Conservation (phyloP, 2,113 vertebrate genomes). For the Bubo bubo region DNA sequence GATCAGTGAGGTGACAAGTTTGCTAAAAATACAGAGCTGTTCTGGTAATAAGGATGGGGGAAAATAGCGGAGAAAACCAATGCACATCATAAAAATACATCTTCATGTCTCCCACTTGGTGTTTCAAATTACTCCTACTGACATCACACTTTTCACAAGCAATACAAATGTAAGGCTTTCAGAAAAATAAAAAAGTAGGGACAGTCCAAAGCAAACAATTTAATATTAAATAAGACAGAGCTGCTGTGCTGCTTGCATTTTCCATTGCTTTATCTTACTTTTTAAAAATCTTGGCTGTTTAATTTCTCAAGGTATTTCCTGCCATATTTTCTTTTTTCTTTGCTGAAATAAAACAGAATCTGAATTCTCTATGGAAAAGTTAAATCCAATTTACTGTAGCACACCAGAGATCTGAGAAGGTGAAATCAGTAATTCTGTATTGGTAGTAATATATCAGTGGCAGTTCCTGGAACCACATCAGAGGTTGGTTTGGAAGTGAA, state of each 20-base stretch:
- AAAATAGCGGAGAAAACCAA: not conserved
- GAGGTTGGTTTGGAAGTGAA: not conserved
- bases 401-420: not conserved
- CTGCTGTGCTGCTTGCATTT: not conserved
- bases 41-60: not conserved
- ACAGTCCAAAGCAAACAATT: not conserved
- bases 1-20: not conserved
- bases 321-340: slow-evolving; percentile 5
- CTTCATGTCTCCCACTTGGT: not conserved
- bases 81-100: not conserved
- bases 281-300: not conserved
- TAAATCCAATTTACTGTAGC: not conserved
- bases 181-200: not conserved
- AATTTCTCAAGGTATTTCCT: not conserved
- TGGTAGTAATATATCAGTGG: not conserved
- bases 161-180: not conserved
- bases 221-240: not conserved
- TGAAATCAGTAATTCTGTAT: not conserved
- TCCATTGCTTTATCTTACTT: not conserved
- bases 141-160: not conserved
- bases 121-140: not conserved
- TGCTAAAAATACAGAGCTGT: not conserved
- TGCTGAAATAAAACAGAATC: not conserved
- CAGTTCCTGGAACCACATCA: not conserved
- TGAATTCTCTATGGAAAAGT: not conserved